Percentiles rank a stretch among this genome's conserved stretches.
Conservation (phyloP, 2,888 invertebrate species). For the Spisula subtruncata region DNA sequence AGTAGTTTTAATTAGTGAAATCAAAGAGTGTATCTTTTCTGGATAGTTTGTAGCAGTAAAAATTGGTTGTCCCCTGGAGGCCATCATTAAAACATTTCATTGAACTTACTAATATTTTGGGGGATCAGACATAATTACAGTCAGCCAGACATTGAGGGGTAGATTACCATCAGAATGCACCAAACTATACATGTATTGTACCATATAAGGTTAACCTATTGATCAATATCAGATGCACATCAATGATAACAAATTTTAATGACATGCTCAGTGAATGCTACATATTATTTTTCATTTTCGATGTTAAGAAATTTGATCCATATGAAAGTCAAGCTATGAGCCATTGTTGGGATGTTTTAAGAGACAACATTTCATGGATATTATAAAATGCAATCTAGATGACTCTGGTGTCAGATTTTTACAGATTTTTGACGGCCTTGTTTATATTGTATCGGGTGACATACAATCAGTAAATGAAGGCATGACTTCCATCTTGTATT, state of each 20-base stretch:
- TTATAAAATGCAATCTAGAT: not conserved
- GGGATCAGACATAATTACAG: not conserved
- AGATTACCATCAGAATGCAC: not conserved
- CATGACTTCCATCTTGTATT: not conserved
- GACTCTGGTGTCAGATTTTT: not conserved
- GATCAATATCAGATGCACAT: not conserved
- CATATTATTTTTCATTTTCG: not conserved
- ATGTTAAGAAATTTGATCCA: not conserved
- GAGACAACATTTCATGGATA: not conserved
- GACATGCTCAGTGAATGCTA: not conserved
- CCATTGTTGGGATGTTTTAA: not conserved
- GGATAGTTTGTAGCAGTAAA: too few relatives aligned
- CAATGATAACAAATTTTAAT: constrained; percentile 5
- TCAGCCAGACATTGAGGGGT: not conserved
- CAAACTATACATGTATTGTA: not conserved
- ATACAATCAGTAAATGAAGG: constrained; percentile 12
- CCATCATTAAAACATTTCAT: not conserved
- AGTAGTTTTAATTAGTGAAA: not conserved
- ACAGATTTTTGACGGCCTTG: not conserved
- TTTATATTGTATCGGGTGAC: constrained; percentile 4
- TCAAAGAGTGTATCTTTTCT: not conserved
- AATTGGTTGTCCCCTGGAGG: not conserved
- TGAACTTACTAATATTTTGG: not conserved
- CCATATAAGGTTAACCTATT: constrained; percentile 9
- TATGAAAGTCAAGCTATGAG: not conserved